Base-by-base conservation (phyloP, 1,140 invertebrate species). In the Formica exsecta region DNA sequence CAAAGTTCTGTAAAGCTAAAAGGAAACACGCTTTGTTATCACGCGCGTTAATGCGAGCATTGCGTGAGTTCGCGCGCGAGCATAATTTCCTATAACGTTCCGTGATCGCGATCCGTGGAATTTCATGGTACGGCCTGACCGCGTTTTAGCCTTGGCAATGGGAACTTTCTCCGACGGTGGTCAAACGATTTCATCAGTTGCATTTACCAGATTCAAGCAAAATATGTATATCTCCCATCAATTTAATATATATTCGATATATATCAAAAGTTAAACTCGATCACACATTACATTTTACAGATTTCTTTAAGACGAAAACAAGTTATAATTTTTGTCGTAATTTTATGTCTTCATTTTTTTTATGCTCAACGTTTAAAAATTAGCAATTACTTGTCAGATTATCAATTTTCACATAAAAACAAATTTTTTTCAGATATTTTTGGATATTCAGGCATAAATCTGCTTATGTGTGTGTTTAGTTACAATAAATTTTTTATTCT, bases 141-240 rank as follows among this genome's bases (percentile, higher is more conserved):
- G 90, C 86, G 59, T 91, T 92, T 89, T 87, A 91, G 87, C 90
- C 90, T 90, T 92, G 91, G 86, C 89, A 91, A 87, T 91, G 88
- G 87, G 29, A 88, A 92, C 91, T 92, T 92, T 92, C 90, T 88
- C 90, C 74, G 8, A 59, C 13, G 75, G 0, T 80, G 79, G 51
- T 85, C 85, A 85, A 70, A 85, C 61, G 86, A 61, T 81, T 85
- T 51, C 79, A 85, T 29, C 80, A 62, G 68, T 3, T 22, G 57
- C 64, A 70, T 86, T 65, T 68, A 79, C 84, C 44, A 66, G 11
- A 19, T 29, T 44, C 22, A 32, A 51, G 13, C 13, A 51, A 51
- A 51, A 51, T 51, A 44, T 38, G 38, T 44, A 44, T 44, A 44
- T 44, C 41, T 44, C 16, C 4, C 16, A 51, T 51, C 16, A 19